Evolutionary conservation across 2,888 invertebrate genomes (phyloP), one percentile per base, ranked within the genome.

Genomic region (Lycophotia porphyrea): DNA sequence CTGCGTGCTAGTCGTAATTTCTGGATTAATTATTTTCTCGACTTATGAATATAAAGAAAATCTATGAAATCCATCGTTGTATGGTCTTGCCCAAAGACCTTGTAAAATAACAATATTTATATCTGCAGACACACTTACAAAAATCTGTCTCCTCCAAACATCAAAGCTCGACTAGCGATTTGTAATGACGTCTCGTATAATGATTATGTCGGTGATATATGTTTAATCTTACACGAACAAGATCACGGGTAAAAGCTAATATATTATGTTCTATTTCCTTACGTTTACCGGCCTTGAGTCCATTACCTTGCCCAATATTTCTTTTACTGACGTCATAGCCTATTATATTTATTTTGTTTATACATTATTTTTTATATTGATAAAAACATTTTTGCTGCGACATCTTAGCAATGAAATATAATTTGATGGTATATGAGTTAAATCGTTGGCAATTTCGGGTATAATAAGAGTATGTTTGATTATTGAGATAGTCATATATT

Each of bases 251-350:
- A 74, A 52, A 70, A 73, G 5, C 36, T 80, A 24, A 84, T 76
- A 74, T 85, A 76, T 81, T 68, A 81, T 61, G 34, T 70, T 73
- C 74, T 70, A 82, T 83, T 74, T 82, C 72, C 49, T 34, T 81
- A 34, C 49, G 49, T 67, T 42, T 5, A 18, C 4, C 18, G 52
- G 42, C 74, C 68, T 73, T 75, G 71, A 34, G 36, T n/a, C 66
- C 47, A 61, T 74, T 64, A 74, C 65, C 58, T 78, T 58, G 58
- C 49, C 39, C 42, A 79, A 65, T 55, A 49, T 42, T 74, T 74
- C 64, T n/a, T 73, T 58, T 66, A 74, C 42, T 55, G 31, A 52
- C 63, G 47, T 74, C 71, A 71, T 80, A 42, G 66, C 61, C 60
- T 72, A 15, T 18, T n/a, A 70, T 39, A 31, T 21, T 31, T 18